Base-by-base conservation (phyloP, 2,797 vertebrate genomes). In the Epinephelus malabaricus region DNA sequence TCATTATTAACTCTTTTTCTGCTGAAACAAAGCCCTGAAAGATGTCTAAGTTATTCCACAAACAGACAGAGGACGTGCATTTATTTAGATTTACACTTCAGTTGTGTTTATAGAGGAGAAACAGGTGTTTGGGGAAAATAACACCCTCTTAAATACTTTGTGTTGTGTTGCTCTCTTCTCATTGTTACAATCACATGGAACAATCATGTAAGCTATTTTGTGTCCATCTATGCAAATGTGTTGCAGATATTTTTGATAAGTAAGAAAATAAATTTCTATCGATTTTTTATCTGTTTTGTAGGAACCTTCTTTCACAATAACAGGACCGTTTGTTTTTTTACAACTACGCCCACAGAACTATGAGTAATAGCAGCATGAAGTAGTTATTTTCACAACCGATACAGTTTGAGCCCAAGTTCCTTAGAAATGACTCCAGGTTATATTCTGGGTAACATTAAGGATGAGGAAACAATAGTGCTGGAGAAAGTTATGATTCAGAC, bases 161-260 rank as follows among this genome's bases (percentile, higher is more conserved):
- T 58, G 60, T 27, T 47, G 17, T 66, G 50, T 69, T 17, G 60
- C 67, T 82, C 63, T 53, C 62, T 73, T 47, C 64, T 79, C 63
- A 23, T 73, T 18, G 72, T 83, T 73, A 86, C 82, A 69, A 70
- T 86, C 77, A 87, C 72, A 73, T 70, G 27, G 81, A 90, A 73
- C 76, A 85, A 84, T 87, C 78, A 71, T 76, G 61, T 23, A 81
- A 83, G 76, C 79, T 86, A 76, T 86, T 88, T 84, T 87, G 84
- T 92, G 90, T 89, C 88, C 91, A 92, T 92, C 94, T 95, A 95
- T 95, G 94, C 95, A 95, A 95, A 92, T 79, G 83, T 88, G 81
- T 85, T 82, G 88, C 88, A 89, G 75, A 92, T 93, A 94, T 94
- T 94, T 94, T 94, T 95, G 91, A 93, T 93, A 93, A 91, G 80